Conservation (phyloP, 1,140 invertebrate genomes). For the Hermatobates lingyangjiaoensis region DNA sequence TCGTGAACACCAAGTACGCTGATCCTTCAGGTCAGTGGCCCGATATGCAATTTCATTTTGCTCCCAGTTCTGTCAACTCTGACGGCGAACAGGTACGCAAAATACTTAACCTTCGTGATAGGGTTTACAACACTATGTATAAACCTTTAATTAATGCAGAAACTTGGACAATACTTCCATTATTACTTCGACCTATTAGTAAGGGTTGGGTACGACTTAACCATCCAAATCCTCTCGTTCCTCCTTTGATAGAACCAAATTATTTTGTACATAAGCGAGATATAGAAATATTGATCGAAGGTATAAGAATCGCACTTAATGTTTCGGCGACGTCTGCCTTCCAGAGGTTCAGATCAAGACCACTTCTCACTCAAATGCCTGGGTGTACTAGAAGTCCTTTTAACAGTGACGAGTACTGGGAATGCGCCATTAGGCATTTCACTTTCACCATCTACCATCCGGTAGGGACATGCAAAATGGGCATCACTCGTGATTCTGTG, state of each 20-base stretch:
- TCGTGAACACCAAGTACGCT: constrained; percentile 66
- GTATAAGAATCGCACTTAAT: constrained; percentile 60
- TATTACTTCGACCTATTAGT: constrained; percentile 63
- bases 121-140: constrained; percentile 66
- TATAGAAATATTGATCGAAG: constrained; percentile 51
- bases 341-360: constrained; percentile 54
- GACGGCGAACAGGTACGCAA: constrained; percentile 57
- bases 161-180: constrained; percentile 63
- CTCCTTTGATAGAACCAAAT: constrained; percentile 78
- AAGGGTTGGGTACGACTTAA: constrained; percentile 59
- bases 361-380: constrained; percentile 57
- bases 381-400: constrained; percentile 43
- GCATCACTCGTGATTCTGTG: constrained; percentile 50
- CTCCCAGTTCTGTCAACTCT: constrained; percentile 59
- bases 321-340: constrained; percentile 61
- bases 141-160: constrained; percentile 57
- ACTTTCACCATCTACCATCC: constrained; percentile 76
- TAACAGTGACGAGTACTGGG: constrained; percentile 66
- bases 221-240: constrained; percentile 54
- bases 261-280: constrained; percentile 70
- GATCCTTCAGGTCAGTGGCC: constrained; percentile 52
- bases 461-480: constrained; percentile 72
- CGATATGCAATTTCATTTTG: constrained; percentile 72
- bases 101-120: constrained; percentile 53
- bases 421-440: constrained; percentile 58